Percentiles rank a stretch among this genome's conserved stretches.
phyloP scores from a whole-genome alignment of 1,140 invertebrate genomes.

The Plodia interpunctella region DNA sequence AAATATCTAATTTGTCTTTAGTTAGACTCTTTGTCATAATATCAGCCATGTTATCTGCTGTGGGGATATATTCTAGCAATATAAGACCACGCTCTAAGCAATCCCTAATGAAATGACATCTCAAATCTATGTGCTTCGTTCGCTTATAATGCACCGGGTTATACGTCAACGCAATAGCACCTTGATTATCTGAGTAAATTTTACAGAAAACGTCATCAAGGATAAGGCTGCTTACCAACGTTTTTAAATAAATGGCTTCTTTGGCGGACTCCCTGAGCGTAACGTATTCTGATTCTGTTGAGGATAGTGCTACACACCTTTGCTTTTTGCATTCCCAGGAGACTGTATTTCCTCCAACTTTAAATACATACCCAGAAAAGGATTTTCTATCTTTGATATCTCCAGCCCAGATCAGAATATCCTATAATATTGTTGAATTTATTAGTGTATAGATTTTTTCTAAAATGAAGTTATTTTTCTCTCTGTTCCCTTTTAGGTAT shows the following conservation, averaged over 20 bases:
- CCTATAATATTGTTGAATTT: background rate
- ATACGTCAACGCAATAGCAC: background rate
- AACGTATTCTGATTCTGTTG: background rate
- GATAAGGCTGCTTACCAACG: too few relatives aligned
- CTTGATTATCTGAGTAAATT: background rate
- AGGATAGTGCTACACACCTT: background rate
- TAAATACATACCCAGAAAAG: slow-evolving; percentile 4
- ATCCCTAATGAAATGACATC: background rate
- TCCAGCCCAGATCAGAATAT: slow-evolving; percentile 6
- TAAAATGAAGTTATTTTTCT: background rate
- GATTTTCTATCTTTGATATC: slow-evolving; percentile 3
- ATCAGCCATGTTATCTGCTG: too few relatives aligned
- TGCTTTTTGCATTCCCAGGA: background rate
- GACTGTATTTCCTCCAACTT: background rate
- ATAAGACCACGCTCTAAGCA: too few relatives aligned
- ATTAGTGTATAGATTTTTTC: background rate
- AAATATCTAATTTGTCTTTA: too few relatives aligned
- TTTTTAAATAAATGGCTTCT: background rate
- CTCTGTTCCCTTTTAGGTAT: slow-evolving; percentile 13
- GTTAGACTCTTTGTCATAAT: too few relatives aligned
- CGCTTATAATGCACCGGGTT: slow-evolving; percentile 3
- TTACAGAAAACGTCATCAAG: background rate
- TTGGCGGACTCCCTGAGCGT: background rate
- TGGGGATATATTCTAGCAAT: too few relatives aligned
- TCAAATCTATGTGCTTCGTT: background rate